phyloP scores from a whole-genome alignment of 2,888 invertebrate species.

The Agrilus mali region DNA sequence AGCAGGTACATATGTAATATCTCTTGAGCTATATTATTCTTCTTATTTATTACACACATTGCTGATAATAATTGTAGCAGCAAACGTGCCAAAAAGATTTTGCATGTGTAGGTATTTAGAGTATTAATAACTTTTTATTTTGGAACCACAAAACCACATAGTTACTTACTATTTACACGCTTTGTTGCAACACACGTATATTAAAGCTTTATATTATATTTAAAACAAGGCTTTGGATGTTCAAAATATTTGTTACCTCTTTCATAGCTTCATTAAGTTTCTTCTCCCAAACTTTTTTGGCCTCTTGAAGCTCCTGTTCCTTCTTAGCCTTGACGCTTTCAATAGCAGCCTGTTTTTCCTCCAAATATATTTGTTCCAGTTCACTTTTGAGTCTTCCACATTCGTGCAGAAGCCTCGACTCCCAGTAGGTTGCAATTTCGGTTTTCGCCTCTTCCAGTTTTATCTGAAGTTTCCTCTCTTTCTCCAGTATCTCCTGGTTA shows the following conservation, averaged over 20 bases:
- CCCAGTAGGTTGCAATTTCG: conserved; percentile 49
- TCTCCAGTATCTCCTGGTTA: conserved; percentile 33
- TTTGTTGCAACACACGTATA: not conserved
- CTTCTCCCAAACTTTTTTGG: conserved; percentile 42
- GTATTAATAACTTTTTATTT: no score
- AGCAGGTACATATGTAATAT: no score
- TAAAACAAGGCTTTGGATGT: not conserved
- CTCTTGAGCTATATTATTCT: no score
- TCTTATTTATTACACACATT: no score
- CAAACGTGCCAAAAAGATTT: no score
- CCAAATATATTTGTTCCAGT: conserved; percentile 45
- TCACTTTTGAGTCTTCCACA: conserved; percentile 48
- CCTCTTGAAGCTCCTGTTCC: conserved; percentile 41
- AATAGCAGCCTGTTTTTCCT: conserved; percentile 45
- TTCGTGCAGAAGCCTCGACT: conserved; percentile 47
- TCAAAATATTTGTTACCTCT: conserved; percentile 33
- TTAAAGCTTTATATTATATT: not conserved
- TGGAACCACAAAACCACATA: no score
- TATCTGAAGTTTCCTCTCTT: conserved; percentile 30
- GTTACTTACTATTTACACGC: no score
- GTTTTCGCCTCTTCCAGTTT: conserved; percentile 39
- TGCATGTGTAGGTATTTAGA: no score
- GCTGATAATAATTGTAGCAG: no score
- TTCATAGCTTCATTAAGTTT: conserved; percentile 35
- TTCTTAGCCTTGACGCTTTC: conserved; percentile 42